Conservation (phyloP, 2,888 invertebrate species). For the Geotrupes spiniger region DNA sequence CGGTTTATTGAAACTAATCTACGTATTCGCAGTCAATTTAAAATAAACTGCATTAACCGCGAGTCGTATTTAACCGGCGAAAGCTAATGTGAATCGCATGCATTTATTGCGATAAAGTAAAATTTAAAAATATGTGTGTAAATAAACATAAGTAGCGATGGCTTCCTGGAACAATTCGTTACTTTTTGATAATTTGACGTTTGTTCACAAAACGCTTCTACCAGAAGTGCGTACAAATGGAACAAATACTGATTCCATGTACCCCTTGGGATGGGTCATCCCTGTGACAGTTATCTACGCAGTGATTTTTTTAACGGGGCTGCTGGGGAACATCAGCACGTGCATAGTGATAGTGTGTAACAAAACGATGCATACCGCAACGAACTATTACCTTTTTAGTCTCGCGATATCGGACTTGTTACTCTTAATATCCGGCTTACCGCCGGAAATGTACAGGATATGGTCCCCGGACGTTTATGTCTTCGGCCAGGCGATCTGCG, state of each 20-base stretch:
- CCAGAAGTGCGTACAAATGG: slow-evolving; percentile 9
- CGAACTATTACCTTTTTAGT: slow-evolving; percentile 81
- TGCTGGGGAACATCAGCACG: slow-evolving; percentile 79
- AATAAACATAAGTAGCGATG: not conserved
- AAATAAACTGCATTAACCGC: no score
- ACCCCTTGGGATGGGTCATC: slow-evolving; percentile 56
- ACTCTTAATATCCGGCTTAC: slow-evolving; percentile 74
- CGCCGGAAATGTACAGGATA: slow-evolving; percentile 76
- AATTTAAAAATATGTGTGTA: no score
- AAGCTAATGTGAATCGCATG: no score
- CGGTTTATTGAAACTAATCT: no score
- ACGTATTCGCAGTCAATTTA: no score
- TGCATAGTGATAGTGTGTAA: slow-evolving; percentile 81
- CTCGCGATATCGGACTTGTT: slow-evolving; percentile 81
- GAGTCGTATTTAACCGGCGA: no score
- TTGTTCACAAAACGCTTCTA: slow-evolving; percentile 10
- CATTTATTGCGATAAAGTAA: no score
- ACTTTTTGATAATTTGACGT: slow-evolving; percentile 7
- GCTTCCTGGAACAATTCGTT: slow-evolving; percentile 1
- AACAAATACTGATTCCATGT: slow-evolving; percentile 35
- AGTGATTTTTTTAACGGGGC: slow-evolving; percentile 74
- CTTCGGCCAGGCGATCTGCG: slow-evolving; percentile 77
- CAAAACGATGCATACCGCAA: slow-evolving; percentile 79
- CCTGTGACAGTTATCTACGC: slow-evolving; percentile 75
- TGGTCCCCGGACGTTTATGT: slow-evolving; percentile 76